phyloP scores from a whole-genome alignment of 2,888 invertebrate species.

The Epsilonema sp. region DNA sequence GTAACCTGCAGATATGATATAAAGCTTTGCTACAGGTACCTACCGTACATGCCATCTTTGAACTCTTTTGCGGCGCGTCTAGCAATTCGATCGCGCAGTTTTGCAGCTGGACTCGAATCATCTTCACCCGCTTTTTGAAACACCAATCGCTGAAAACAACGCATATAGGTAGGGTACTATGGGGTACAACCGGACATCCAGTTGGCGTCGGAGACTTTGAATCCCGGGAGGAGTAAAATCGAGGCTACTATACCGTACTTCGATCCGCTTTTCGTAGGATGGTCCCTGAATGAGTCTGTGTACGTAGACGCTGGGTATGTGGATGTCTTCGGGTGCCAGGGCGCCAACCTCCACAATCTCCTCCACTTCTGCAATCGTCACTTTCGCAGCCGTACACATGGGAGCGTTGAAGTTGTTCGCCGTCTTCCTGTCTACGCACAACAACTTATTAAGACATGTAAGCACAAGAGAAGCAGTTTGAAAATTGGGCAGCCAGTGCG shows the following conservation, averaged over 20 bases:
- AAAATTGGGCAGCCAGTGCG: too few species aligned
- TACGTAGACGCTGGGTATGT: constrained; percentile 81
- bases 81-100: constrained; percentile 63
- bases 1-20: too few species aligned
- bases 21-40: too few species aligned
- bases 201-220: too few species aligned
- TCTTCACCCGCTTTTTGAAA: neutral
- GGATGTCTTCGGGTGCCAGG: constrained; percentile 40
- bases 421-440: constrained; percentile 68
- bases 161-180: too few species aligned
- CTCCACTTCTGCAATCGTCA: constrained; percentile 76
- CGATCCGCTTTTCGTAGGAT: constrained; percentile 68
- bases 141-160: too few species aligned
- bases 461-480: too few species aligned
- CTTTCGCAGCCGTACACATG: constrained; percentile 72
- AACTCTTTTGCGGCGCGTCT: constrained; percentile 84
- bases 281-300: constrained; percentile 58
- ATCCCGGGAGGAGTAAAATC: too few species aligned
- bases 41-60: constrained; percentile 86
- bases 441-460: too few species aligned
- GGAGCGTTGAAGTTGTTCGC: constrained; percentile 87
- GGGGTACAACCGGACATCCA: too few species aligned
- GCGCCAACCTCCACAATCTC: constrained; percentile 69
- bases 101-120: constrained; percentile 41
- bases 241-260: too few species aligned